These are phyloP conservation scores for Chelidonichthys spinosus DNA, from an alignment of 2,797 vertebrate species.

Conservation along the genomic window DNA sequence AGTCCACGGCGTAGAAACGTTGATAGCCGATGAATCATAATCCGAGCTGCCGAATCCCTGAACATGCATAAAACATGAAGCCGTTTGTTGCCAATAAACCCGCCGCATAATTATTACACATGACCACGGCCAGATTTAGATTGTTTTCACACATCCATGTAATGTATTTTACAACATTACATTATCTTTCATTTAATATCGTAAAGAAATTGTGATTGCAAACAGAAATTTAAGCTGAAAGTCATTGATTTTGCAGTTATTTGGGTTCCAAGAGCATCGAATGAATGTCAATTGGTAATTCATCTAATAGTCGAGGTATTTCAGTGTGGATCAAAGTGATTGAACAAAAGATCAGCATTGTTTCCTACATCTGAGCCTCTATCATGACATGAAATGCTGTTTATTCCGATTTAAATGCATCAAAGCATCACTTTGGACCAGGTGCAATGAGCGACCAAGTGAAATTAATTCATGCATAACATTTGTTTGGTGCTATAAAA, in stretches of 20 bases:
- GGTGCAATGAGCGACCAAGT: too few species aligned
- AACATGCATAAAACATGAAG: conserved; percentile 60
- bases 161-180: too few species aligned
- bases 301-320: not conserved
- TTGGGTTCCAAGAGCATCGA: not conserved
- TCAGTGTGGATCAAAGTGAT: not conserved
- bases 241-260: not conserved
- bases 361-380: too few species aligned
- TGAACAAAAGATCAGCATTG: not conserved
- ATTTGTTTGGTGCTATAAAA: too few species aligned
- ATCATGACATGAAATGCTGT: too few species aligned
- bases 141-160: not conserved
- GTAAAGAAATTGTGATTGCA: not conserved
- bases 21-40: conserved; percentile 27
- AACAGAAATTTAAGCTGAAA: not conserved
- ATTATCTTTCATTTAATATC: not conserved
- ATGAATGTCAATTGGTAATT: not conserved
- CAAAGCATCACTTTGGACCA: too few species aligned
- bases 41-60: conserved; percentile 21
- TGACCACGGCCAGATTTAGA: not conserved
- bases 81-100: conserved; percentile 21
- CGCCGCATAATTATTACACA: conserved; percentile 43
- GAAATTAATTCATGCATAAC: too few species aligned
- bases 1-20: conserved; percentile 8
- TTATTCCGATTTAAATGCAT: too few species aligned